Evolutionary conservation across 2,113 vertebrate genomes (phyloP).

Genomic region (Salvelinus alpinus): DNA sequence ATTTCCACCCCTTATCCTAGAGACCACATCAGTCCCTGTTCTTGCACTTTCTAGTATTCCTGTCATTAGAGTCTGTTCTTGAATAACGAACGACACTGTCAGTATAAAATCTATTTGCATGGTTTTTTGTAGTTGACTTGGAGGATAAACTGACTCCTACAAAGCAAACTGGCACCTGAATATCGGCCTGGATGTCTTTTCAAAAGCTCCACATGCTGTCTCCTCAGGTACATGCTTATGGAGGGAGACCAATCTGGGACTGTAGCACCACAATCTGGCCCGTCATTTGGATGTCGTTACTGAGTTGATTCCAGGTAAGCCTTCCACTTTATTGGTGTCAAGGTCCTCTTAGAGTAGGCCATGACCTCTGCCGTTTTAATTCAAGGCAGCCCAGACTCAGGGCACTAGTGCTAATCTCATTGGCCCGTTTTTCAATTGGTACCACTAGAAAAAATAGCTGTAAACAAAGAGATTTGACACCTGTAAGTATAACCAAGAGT

Average conservation of each 20-base stretch:
- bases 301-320: conserved; percentile 34
- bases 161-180: not conserved
- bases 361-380: conserved; percentile 52
- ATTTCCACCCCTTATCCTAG: conserved; percentile 39
- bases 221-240: conserved; percentile 16
- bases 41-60: conserved; percentile 39
- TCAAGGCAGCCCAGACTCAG: conserved; percentile 45
- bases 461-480: conserved; percentile 59
- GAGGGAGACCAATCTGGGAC: conserved; percentile 33
- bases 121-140: too few relatives aligned
- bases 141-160: not conserved
- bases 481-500: conserved; percentile 58
- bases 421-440: conserved; percentile 54
- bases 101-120: not conserved
- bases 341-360: conserved; percentile 34
- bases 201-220: conserved; percentile 19
- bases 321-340: conserved; percentile 55
- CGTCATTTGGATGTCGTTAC: conserved; percentile 52
- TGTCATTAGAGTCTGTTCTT: conserved; percentile 25
- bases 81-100: conserved; percentile 22
- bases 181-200: conserved; percentile 17
- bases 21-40: conserved; percentile 51
- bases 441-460: conserved; percentile 49
- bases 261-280: conserved; percentile 31
- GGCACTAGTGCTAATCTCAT: conserved; percentile 48